Conservation (phyloP, 1,140 invertebrate species). For the Calephelis nemesis region DNA sequence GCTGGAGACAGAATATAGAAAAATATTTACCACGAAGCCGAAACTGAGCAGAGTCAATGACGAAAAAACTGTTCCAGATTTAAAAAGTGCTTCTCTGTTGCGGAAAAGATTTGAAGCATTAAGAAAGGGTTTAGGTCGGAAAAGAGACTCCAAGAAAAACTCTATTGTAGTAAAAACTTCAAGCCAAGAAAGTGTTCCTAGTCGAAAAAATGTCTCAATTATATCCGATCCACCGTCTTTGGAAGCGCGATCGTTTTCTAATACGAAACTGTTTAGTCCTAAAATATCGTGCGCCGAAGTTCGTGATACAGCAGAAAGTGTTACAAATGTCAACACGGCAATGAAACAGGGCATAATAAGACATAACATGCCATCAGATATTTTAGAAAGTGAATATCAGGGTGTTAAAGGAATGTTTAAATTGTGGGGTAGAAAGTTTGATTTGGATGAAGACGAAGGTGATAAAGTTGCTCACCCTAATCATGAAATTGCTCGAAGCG, state of each 20-base stretch:
- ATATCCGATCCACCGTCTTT: constrained; percentile 56
- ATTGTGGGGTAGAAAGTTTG: constrained; percentile 58
- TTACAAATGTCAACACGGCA: constrained; percentile 20
- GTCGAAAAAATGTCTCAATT: constrained; percentile 54
- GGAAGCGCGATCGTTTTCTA: constrained; percentile 44
- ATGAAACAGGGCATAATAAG: not conserved
- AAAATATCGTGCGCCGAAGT: constrained; percentile 21
- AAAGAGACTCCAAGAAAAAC: constrained; percentile 42
- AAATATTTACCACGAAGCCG: constrained; percentile 42
- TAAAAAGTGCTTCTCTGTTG: constrained; percentile 49
- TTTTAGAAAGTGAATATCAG: constrained; percentile 42
- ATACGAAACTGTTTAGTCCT: constrained; percentile 43
- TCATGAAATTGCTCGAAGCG: constrained; percentile 23
- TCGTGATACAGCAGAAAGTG: not conserved
- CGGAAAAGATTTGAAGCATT: constrained; percentile 52
- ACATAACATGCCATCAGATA: constrained; percentile 29
- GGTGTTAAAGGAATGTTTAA: constrained; percentile 60
- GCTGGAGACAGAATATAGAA: constrained; percentile 54
- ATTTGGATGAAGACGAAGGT: constrained; percentile 45
- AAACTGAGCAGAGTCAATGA: constrained; percentile 35
- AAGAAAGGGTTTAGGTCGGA: constrained; percentile 43
- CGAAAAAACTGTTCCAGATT: constrained; percentile 35
- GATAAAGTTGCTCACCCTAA: constrained; percentile 33
- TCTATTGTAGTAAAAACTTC: constrained; percentile 31
- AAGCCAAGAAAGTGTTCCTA: constrained; percentile 32